phyloP scores from a whole-genome alignment of 2,888 invertebrate genomes.

The Pyrrhia umbra region DNA sequence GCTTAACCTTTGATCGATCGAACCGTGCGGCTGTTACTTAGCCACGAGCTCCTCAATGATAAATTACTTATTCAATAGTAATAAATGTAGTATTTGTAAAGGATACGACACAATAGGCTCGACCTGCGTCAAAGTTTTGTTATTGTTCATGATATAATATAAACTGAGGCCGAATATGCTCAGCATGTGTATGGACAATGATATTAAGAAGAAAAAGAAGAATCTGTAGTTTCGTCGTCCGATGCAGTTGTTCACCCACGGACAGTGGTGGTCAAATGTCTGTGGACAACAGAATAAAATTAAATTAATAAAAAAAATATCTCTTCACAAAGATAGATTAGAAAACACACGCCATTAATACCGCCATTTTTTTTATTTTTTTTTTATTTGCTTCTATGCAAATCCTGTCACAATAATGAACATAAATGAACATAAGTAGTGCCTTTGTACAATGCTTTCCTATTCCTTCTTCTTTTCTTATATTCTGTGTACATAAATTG shows the following conservation, averaged over 20 bases:
- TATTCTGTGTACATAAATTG: no score
- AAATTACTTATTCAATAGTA: not conserved
- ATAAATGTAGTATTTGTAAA: constrained; percentile 75
- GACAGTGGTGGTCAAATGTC: constrained; percentile 99
- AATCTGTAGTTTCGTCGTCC: constrained; percentile 99
- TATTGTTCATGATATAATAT: constrained; percentile 96
- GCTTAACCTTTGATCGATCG: no score
- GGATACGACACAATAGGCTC: constrained; percentile 97
- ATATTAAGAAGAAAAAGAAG: constrained; percentile 99
- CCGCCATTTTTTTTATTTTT: no score
- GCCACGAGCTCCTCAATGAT: no score
- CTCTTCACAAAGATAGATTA: not conserved
- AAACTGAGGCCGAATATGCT: constrained; percentile 98
- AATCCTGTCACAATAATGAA: no score
- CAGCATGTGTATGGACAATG: constrained; percentile 99
- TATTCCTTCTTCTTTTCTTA: no score
- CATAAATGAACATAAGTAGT: no score
- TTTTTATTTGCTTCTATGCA: no score
- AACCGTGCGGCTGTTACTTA: no score
- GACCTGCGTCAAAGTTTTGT: constrained; percentile 94
- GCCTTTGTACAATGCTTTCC: no score
- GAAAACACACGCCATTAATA: no score
- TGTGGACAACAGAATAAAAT: constrained; percentile 86
- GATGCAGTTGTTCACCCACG: constrained; percentile 99
- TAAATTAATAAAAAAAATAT: no score